A percentile compares a stretch with the other conserved stretches of the same genome.
These are phyloP conservation scores for Drosophila helvetica DNA, from an alignment of 2,888 invertebrate species.

Conservation along the genomic window DNA sequence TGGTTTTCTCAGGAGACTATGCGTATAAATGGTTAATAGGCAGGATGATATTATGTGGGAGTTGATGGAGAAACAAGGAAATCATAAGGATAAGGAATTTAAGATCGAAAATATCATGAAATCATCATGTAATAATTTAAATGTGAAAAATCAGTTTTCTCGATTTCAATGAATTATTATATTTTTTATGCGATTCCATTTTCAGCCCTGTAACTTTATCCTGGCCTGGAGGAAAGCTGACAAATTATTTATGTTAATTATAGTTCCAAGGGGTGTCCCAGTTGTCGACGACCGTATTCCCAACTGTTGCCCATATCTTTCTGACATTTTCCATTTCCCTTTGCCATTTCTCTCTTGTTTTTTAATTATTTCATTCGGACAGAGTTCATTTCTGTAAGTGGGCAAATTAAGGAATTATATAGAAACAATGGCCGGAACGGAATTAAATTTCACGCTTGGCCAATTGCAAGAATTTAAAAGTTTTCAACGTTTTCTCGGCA, in stretches of 20 bases:
- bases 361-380: constrained; percentile 28
- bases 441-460: constrained; percentile 61
- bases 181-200: background rate
- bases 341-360: constrained; percentile 9
- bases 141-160: background rate
- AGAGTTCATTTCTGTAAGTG: constrained; percentile 31
- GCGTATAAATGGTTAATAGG: too few species aligned
- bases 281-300: background rate
- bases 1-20: too few species aligned
- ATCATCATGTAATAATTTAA: too few species aligned
- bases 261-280: background rate
- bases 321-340: background rate
- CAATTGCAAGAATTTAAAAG: constrained; percentile 50
- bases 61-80: too few species aligned
- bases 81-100: too few species aligned
- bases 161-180: background rate
- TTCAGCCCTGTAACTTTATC: background rate
- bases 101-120: too few species aligned
- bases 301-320: background rate
- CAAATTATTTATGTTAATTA: constrained; percentile 27
- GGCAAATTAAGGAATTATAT: constrained; percentile 32
- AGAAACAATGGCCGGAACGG: constrained; percentile 17
- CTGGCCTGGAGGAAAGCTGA: background rate
- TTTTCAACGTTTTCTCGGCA: constrained; percentile 36
- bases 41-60: too few species aligned